Percentiles rank a stretch among this genome's conserved stretches.
phyloP scores from a whole-genome alignment of 2,797 vertebrate genomes.

The Epinephelus awoara region DNA sequence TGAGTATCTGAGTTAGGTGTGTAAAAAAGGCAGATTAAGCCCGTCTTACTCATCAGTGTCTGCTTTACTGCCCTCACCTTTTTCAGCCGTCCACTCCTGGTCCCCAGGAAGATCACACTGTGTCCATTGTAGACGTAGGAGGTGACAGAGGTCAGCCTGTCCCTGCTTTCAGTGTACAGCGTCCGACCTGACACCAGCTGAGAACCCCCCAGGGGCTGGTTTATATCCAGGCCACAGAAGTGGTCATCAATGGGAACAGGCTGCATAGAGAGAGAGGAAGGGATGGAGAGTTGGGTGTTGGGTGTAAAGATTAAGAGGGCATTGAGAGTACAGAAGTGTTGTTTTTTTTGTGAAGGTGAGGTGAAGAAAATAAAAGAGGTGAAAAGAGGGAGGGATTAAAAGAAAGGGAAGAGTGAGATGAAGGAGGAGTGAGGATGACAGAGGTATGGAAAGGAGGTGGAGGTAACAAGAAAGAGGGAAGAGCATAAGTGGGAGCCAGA shows the following conservation, averaged over 20 bases:
- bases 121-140: constrained; percentile 94
- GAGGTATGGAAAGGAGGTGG: constrained; percentile 34
- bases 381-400: constrained; percentile 11
- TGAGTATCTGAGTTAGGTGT: background rate
- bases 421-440: constrained; percentile 43
- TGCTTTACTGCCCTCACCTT: constrained; percentile 88
- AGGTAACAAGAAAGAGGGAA: constrained; percentile 40
- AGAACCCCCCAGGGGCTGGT: constrained; percentile 94
- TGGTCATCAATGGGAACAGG: constrained; percentile 97
- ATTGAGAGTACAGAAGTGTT: constrained; percentile 13
- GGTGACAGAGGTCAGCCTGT: constrained; percentile 93
- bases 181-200: constrained; percentile 90
- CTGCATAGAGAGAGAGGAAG: constrained; percentile 76
- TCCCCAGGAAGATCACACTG: constrained; percentile 95
- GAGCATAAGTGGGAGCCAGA: constrained; percentile 36
- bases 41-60: background rate
- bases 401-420: constrained; percentile 27
- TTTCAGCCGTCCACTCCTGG: constrained; percentile 92
- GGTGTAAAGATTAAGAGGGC: constrained; percentile 21
- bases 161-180: constrained; percentile 90
- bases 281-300: background rate
- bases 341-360: constrained; percentile 22
- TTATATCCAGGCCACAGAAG: constrained; percentile 97
- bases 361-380: background rate
- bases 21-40: background rate